A percentile compares a stretch with the other conserved stretches of the same genome.
These are phyloP conservation scores for Tarsius wallacei DNA, from an alignment of 2,797 vertebrate species.

Conservation along the genomic window DNA sequence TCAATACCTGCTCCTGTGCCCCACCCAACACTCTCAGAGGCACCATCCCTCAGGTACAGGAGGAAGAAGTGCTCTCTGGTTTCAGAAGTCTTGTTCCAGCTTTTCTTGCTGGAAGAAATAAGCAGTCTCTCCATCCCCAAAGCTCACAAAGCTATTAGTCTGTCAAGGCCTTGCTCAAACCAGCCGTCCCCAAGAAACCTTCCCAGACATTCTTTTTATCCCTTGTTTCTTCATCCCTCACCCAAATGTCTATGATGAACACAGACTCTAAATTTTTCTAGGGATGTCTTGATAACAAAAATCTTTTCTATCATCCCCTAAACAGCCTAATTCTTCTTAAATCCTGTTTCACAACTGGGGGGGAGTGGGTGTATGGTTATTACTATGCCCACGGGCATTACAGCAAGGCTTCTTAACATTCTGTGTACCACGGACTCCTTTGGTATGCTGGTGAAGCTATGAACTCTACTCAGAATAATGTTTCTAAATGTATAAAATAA, in stretches of 20 bases:
- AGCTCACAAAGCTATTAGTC: neutral
- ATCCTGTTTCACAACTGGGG: neutral
- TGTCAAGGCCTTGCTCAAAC: neutral
- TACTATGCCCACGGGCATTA: too few species aligned
- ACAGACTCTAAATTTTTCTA: neutral
- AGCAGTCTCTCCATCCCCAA: neutral
- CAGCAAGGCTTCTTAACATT: neutral
- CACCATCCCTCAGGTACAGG: neutral
- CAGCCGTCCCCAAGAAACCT: neutral
- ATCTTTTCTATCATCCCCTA: neutral
- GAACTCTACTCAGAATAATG: neutral
- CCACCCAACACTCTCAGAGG: neutral
- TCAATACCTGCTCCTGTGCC: too few species aligned
- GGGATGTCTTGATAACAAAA: neutral
- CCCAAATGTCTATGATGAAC: neutral
- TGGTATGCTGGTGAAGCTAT: neutral
- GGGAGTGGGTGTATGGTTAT: neutral
- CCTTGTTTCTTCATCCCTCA: neutral
- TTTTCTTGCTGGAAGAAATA: neutral
- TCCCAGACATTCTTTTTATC: neutral
- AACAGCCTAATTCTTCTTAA: neutral
- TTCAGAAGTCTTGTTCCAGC: neutral
- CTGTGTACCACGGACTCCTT: neutral
- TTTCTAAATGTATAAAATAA: conserved; percentile 43
- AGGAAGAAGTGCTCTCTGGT: neutral